These are phyloP conservation scores for human (Homo sapiens) DNA, from an alignment of 2,113 vertebrate genomes.

Conservation along the genomic window DNA sequence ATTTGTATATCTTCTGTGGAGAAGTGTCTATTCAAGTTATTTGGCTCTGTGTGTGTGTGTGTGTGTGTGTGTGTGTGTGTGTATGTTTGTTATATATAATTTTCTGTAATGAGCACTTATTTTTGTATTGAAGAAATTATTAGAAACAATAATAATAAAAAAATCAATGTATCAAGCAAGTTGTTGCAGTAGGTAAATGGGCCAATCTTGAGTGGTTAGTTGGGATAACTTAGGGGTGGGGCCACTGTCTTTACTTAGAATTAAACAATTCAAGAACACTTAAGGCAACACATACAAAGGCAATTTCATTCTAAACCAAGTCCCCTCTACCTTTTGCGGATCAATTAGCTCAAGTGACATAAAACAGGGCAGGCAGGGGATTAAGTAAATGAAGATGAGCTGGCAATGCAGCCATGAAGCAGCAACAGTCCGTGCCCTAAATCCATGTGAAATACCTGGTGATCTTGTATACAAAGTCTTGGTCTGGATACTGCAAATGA, in stretches of 20 bases:
- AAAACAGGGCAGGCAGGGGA: neutral
- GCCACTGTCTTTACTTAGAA: neutral
- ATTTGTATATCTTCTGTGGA: neutral
- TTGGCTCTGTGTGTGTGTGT: neutral
- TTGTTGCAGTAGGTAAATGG: neutral
- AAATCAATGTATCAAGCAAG: neutral
- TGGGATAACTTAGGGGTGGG: neutral
- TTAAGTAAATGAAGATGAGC: neutral
- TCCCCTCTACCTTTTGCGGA: neutral
- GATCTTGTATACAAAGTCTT: conserved; percentile 9
- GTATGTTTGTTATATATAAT: neutral
- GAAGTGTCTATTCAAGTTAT: neutral
- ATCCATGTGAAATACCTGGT: neutral
- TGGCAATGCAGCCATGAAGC: neutral
- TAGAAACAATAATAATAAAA: neutral
- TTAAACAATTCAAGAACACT: neutral
- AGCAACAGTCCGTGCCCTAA: neutral
- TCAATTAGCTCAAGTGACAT: neutral
- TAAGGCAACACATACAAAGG: neutral
- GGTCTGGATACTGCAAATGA: conserved; percentile 8
- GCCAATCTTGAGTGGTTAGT: neutral
- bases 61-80: neutral
- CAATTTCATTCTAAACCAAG: neutral
- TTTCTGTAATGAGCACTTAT: neutral
- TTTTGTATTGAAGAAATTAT: conserved; percentile 46